A percentile compares a stretch with the other conserved stretches of the same genome.
phyloP scores from a whole-genome alignment of 2,888 invertebrate species.

The Sarcophaga variegata region DNA sequence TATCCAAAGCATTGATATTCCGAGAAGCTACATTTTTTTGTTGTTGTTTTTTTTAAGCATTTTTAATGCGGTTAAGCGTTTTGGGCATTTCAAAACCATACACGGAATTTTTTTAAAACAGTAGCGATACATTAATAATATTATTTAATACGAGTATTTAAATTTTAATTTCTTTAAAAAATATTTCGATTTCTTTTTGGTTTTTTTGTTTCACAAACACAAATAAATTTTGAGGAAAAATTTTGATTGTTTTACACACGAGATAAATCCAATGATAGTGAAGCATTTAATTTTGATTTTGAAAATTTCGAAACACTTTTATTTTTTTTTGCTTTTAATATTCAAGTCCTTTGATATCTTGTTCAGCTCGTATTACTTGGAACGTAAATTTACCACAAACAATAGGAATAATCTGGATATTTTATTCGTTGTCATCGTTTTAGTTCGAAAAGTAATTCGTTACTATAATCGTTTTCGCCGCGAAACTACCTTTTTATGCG shows the following conservation, averaged over 20 bases:
- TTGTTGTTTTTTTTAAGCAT: constrained; percentile 8
- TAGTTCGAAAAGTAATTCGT: constrained; percentile 79
- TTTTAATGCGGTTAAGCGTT: not conserved
- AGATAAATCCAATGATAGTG: constrained; percentile 65
- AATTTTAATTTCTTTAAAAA: not conserved
- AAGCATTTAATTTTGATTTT: constrained; percentile 47
- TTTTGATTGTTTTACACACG: constrained; percentile 51
- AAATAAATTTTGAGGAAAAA: constrained; percentile 1
- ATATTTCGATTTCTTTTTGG: constrained; percentile 5
- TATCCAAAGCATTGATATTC: constrained; percentile 76
- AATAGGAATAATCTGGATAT: constrained; percentile 77
- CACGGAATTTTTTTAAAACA: too few relatives aligned
- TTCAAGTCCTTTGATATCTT: constrained; percentile 34
- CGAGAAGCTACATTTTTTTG: constrained; percentile 71
- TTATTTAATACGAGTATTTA: not conserved
- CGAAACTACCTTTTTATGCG: constrained; percentile 76
- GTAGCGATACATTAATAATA: not conserved
- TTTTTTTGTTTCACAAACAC: not conserved
- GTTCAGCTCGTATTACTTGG: constrained; percentile 1
- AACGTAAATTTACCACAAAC: constrained; percentile 78
- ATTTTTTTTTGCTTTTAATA: not conserved
- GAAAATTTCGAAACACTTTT: not conserved
- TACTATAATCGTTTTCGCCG: constrained; percentile 74
- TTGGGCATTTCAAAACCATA: not conserved
- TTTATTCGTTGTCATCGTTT: constrained; percentile 80